phyloP scores from a whole-genome alignment of 2,888 invertebrate species.

The Pocota personata region DNA sequence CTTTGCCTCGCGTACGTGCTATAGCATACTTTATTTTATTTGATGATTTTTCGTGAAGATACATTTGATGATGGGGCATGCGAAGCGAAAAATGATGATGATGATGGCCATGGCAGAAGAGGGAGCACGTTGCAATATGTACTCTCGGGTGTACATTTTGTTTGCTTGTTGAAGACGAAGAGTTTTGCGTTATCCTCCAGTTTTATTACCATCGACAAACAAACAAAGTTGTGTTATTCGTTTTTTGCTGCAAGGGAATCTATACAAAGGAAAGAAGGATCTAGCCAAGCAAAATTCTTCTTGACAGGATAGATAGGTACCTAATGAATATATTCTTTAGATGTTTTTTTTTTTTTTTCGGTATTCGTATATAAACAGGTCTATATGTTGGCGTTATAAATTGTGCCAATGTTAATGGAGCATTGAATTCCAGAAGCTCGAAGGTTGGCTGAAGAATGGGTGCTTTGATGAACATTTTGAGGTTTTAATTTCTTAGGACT shows the following conservation, averaged over 20 bases:
- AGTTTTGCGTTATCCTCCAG: conserved; percentile 48
- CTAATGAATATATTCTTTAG: conserved; percentile 49
- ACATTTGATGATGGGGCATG: conserved; percentile 59
- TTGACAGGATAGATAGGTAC: conserved; percentile 53
- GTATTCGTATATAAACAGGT: neutral
- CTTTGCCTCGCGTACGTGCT: conserved; percentile 49
- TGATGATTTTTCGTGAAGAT: conserved; percentile 70
- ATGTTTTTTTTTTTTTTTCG: neutral
- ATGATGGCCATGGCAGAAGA: conserved; percentile 59
- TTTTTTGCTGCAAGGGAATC: neutral
- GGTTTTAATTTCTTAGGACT: neutral
- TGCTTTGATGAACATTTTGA: conserved; percentile 18
- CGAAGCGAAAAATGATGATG: conserved; percentile 64
- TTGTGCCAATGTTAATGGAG: conserved; percentile 58
- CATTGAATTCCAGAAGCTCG: conserved; percentile 54
- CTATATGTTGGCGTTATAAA: conserved; percentile 37
- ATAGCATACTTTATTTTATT: conserved; percentile 65
- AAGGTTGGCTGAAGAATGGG: conserved; percentile 39
- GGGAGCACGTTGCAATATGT: conserved; percentile 39
- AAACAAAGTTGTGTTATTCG: conserved; percentile 46
- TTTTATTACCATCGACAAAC: conserved; percentile 66
- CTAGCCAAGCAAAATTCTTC: conserved; percentile 1
- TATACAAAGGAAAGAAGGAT: neutral
- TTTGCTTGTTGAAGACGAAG: neutral
- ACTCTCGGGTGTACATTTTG: neutral